Evolutionary conservation across 2,797 vertebrate species (phyloP).

Genomic region (Zalophus californianus): DNA sequence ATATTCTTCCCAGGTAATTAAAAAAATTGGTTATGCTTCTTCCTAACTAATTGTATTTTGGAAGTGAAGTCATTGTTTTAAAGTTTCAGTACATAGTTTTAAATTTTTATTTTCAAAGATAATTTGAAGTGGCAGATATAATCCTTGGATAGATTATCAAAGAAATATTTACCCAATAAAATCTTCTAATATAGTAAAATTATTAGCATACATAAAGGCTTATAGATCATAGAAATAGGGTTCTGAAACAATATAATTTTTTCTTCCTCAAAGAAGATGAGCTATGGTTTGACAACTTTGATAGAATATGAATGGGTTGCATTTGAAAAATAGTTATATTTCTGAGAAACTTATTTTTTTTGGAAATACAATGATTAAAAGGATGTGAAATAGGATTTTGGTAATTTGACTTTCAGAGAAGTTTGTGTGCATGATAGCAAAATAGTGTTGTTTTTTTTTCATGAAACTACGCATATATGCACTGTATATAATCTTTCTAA

Average conservation of each 20-base stretch:
- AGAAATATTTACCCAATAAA: background rate
- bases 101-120: slow-evolving; percentile 37
- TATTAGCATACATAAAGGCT: background rate
- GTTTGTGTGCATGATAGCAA: background rate
- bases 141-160: slow-evolving; percentile 38
- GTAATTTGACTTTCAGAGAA: slow-evolving; percentile 20
- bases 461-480: background rate
- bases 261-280: background rate
- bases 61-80: background rate
- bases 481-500: background rate
- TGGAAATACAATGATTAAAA: slow-evolving; percentile 20
- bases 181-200: background rate
- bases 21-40: background rate
- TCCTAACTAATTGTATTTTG: slow-evolving; percentile 1
- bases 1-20: background rate
- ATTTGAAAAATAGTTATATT: slow-evolving; percentile 46
- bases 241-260: background rate
- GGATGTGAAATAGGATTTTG: slow-evolving; percentile 22
- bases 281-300: background rate
- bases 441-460: background rate
- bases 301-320: background rate
- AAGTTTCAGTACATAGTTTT: background rate
- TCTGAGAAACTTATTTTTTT: background rate
- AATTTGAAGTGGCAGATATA: background rate
- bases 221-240: background rate